These are phyloP conservation scores for Tryphoninae sp. DNA, from an alignment of 2,888 invertebrate genomes.

Conservation along the genomic window DNA sequence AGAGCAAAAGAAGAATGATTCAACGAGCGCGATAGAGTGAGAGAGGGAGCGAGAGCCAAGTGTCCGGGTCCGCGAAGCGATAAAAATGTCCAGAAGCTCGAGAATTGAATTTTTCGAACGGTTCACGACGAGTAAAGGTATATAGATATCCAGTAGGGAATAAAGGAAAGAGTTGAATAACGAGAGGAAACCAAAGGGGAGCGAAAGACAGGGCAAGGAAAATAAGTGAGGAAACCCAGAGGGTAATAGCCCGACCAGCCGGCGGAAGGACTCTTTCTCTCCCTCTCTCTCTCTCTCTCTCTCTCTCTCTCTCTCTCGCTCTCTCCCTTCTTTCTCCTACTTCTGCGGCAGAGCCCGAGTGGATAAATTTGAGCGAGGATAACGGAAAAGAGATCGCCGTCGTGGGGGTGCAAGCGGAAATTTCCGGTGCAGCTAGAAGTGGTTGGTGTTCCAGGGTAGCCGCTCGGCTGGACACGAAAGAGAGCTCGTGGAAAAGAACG, in stretches of 20 bases:
- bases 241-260: conserved; percentile 52
- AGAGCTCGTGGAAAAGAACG: conserved; percentile 28
- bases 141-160: conserved; percentile 29
- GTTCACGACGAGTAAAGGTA: conserved; percentile 8
- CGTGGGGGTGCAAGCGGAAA: conserved; percentile 41
- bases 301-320: conserved; percentile 8
- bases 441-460: conserved; percentile 34
- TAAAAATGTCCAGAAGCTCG: conserved; percentile 44
- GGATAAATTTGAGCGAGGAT: conserved; percentile 66
- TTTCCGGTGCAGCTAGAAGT: conserved; percentile 53
- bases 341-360: conserved; percentile 54
- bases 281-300: conserved; percentile 27
- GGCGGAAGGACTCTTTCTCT: conserved; percentile 38
- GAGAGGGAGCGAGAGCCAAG: conserved; percentile 7
- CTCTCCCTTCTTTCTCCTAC: conserved; percentile 4
- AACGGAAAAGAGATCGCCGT: conserved; percentile 51
- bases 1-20: conserved; percentile 38
- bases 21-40: conserved; percentile 3
- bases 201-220: conserved; percentile 35
- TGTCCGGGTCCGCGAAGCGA: conserved; percentile 33
- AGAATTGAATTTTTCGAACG: conserved; percentile 55
- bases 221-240: conserved; percentile 46
- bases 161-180: conserved; percentile 56
- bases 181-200: conserved; percentile 28
- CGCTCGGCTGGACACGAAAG: conserved; percentile 43